Percentiles rank a stretch among this genome's conserved stretches.
Evolutionary conservation across 2,888 invertebrate genomes (phyloP).

Genomic region (Aphodius sticticus): DNA sequence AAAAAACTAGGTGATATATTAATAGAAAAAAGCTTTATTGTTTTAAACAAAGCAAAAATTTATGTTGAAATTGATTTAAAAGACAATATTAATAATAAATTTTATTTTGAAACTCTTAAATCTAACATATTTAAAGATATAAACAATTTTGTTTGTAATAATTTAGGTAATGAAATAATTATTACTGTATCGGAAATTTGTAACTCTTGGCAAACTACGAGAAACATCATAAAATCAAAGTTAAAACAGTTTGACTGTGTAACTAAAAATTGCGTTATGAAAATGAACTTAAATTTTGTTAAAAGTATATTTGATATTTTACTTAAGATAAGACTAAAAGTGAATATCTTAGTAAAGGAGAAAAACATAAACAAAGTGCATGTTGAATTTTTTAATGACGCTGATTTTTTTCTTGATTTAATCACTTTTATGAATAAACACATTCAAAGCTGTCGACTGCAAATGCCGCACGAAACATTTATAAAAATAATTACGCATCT

Average conservation of each 20-base stretch:
- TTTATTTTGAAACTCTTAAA: conserved; percentile 6
- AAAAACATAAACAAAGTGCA: neutral
- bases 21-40: conserved; percentile 13
- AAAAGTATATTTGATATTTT: conserved; percentile 13
- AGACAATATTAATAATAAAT: neutral
- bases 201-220: conserved; percentile 10
- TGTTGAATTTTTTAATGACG: conserved; percentile 29
- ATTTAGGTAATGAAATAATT: neutral
- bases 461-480: conserved; percentile 29
- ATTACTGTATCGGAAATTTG: neutral
- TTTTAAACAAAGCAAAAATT: neutral
- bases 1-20: conserved; percentile 9
- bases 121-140: neutral
- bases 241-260: conserved; percentile 19
- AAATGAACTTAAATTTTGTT: conserved; percentile 24
- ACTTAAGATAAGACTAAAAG: conserved; percentile 14
- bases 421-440: conserved; percentile 31
- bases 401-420: conserved; percentile 30
- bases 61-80: neutral
- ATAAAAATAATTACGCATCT: conserved; percentile 45
- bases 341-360: neutral
- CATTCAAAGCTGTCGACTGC: conserved; percentile 28
- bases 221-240: conserved; percentile 5
- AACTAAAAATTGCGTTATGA: conserved; percentile 23
- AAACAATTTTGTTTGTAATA: neutral